Conservation (phyloP, 2,797 vertebrate species). For the Tinamus major region DNA sequence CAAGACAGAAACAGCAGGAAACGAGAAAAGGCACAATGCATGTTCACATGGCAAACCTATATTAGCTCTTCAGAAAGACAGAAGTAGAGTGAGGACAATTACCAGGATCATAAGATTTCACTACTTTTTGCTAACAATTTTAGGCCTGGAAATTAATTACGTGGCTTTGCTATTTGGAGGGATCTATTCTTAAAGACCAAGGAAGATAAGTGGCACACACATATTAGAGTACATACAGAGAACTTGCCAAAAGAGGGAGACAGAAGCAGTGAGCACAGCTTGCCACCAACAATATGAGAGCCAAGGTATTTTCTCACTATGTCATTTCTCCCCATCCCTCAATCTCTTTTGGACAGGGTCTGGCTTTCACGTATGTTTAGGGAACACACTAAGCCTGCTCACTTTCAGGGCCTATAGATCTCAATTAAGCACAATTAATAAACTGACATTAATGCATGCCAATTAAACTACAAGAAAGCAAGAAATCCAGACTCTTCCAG, state of each 20-base stretch:
- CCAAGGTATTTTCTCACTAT: background rate
- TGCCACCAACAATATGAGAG: background rate
- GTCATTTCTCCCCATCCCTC: background rate
- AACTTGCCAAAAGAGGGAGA: background rate
- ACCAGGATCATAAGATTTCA: background rate
- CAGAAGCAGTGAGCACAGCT: background rate
- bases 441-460: background rate
- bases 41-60: background rate
- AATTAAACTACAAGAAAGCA: background rate
- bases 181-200: background rate
- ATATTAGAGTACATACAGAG: background rate
- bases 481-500: background rate
- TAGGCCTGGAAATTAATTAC: background rate
- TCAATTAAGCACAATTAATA: background rate
- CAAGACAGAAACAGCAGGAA: background rate
- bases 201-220: background rate
- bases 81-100: background rate
- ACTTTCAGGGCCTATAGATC: background rate
- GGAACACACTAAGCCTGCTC: background rate
- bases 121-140: background rate
- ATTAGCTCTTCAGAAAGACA: background rate
- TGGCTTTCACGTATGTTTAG: background rate
- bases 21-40: background rate
- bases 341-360: background rate
- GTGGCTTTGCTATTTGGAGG: background rate